These are phyloP conservation scores for Leptobrachium leishanense DNA, from an alignment of 2,113 vertebrate species.

Conservation along the genomic window DNA sequence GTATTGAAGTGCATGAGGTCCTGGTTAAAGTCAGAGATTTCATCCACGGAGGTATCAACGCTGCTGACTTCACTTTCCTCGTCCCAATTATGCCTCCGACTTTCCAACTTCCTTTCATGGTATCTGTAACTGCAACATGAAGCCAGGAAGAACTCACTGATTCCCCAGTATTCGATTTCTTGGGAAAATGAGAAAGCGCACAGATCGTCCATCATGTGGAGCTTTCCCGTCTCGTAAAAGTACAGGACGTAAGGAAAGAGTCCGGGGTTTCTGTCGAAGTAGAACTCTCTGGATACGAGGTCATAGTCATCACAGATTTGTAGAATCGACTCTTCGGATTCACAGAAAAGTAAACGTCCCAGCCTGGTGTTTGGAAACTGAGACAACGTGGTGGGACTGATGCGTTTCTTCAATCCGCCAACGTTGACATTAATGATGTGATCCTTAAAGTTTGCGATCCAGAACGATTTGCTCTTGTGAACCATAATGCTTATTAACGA, in stretches of 20 bases:
- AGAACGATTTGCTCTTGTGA: constrained; percentile 73
- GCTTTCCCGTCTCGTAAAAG: constrained; percentile 93
- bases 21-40: constrained; percentile 90
- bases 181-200: constrained; percentile 98
- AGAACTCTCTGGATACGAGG: constrained; percentile 85
- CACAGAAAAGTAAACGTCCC: constrained; percentile 87
- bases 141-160: constrained; percentile 93
- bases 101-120: constrained; percentile 88
- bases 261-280: constrained; percentile 90
- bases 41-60: constrained; percentile 86
- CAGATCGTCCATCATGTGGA: constrained; percentile 94
- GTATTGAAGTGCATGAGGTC: constrained; percentile 85
- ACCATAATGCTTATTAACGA: constrained; percentile 71
- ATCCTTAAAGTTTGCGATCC: constrained; percentile 73
- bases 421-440: constrained; percentile 88
- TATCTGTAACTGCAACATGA: constrained; percentile 93
- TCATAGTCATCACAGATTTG: constrained; percentile 98
- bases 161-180: constrained; percentile 98
- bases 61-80: constrained; percentile 96
- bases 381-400: constrained; percentile 82
- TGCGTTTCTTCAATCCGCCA: constrained; percentile 83
- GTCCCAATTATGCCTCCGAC: constrained; percentile 84
- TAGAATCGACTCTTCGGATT: constrained; percentile 88
- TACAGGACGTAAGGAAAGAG: constrained; percentile 91
- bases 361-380: constrained; percentile 91